phyloP scores from a whole-genome alignment of 2,888 invertebrate genomes.

The Mycalesis mineus region DNA sequence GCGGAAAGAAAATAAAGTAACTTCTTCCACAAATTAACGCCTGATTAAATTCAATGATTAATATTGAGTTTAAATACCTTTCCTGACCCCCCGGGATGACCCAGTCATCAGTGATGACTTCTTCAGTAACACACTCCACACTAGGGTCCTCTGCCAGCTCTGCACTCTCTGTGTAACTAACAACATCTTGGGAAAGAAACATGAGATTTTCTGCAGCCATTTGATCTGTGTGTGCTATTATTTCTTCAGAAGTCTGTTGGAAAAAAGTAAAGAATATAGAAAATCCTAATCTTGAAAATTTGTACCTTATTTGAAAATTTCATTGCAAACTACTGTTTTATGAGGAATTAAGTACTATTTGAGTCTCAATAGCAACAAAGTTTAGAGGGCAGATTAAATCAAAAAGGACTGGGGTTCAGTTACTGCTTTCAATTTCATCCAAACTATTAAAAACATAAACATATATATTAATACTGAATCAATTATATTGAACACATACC shows the following conservation, averaged over 20 bases:
- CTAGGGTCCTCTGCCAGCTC: constrained; percentile 62
- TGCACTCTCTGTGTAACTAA: constrained; percentile 59
- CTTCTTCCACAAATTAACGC: too few species aligned
- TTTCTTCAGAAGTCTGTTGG: constrained; percentile 54
- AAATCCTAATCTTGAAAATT: too few species aligned
- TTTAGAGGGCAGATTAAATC: too few species aligned
- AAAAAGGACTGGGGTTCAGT: too few species aligned
- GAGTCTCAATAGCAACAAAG: too few species aligned
- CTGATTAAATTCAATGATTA: too few species aligned
- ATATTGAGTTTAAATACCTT: constrained; percentile 58
- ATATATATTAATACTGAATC: background rate
- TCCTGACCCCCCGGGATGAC: constrained; percentile 84
- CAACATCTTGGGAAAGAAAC: constrained; percentile 79
- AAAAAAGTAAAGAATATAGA: constrained; percentile 13
- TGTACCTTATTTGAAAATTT: too few species aligned
- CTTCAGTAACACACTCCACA: constrained; percentile 84
- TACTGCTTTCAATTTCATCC: too few species aligned
- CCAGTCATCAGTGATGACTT: constrained; percentile 90
- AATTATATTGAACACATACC: constrained; percentile 36
- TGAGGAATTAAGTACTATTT: too few species aligned
- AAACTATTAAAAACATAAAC: too few species aligned
- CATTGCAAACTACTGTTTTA: too few species aligned
- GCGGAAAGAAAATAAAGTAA: too few species aligned
- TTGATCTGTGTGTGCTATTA: constrained; percentile 74
- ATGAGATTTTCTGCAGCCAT: constrained; percentile 82